phyloP scores from a whole-genome alignment of 1,140 invertebrate species.

The Galendromus occidentalis region DNA sequence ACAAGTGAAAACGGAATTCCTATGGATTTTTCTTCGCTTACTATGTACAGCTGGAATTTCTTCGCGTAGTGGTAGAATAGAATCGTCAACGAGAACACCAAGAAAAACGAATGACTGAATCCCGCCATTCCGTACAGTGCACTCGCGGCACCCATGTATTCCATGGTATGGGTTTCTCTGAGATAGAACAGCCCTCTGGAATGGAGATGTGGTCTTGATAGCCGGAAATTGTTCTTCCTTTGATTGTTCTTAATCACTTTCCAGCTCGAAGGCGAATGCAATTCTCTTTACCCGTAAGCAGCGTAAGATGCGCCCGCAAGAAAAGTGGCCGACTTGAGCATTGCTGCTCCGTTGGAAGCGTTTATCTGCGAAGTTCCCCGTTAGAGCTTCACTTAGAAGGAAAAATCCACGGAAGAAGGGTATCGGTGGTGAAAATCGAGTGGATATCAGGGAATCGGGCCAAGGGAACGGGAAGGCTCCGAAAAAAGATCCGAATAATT shows the following conservation, averaged over 20 bases:
- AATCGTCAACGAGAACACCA: neutral
- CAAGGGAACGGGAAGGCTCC: no score
- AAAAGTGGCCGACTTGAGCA: neutral
- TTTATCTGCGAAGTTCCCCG: neutral
- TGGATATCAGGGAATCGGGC: no score
- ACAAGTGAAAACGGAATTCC: no score
- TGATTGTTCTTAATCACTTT: no score
- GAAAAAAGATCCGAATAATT: no score
- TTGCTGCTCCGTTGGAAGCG: neutral
- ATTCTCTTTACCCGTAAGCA: neutral
- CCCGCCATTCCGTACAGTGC: neutral
- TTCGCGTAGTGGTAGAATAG: neutral
- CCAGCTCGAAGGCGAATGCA: no score
- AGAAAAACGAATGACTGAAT: neutral
- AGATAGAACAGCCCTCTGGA: neutral
- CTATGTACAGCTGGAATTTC: neutral
- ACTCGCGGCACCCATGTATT: neutral
- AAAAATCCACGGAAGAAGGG: no score
- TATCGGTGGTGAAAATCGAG: no score
- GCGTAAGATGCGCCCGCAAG: neutral
- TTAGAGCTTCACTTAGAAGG: no score
- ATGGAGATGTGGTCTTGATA: neutral
- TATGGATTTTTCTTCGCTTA: no score
- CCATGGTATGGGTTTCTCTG: neutral
- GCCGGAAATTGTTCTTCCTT: no score